phyloP scores from a whole-genome alignment of 2,888 invertebrate species.

The Thelaira solivaga region DNA sequence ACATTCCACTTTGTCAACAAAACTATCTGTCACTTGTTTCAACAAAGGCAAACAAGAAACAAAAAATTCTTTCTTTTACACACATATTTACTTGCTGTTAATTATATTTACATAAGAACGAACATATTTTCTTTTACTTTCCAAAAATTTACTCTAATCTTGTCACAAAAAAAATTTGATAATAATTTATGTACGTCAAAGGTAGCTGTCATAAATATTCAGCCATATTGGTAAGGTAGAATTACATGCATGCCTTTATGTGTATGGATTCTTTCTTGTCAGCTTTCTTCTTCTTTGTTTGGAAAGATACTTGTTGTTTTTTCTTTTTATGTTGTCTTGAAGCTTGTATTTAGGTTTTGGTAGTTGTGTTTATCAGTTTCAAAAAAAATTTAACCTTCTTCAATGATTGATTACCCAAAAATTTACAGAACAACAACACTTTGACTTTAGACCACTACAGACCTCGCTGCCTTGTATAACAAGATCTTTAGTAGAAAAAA shows the following conservation, averaged over 20 bases:
- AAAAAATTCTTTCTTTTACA: no score
- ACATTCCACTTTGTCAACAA: no score
- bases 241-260: neutral
- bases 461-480: neutral
- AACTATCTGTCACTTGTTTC: no score
- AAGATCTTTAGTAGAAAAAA: neutral
- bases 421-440: constrained; percentile 7
- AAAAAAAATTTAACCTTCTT: constrained; percentile 33
- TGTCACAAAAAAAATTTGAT: neutral
- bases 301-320: no score
- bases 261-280: neutral
- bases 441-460: neutral
- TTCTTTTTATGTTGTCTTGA: neutral
- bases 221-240: constrained; percentile 24
- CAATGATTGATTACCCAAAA: constrained; percentile 53
- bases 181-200: neutral
- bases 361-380: constrained; percentile 2
- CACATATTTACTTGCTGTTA: no score
- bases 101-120: no score
- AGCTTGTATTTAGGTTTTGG: neutral
- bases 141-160: neutral
- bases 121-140: neutral
- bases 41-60: no score
- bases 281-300: neutral
- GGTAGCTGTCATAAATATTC: neutral